Percentiles rank a stretch among this genome's conserved stretches.
These are phyloP conservation scores for Caenorhabditis auriculariae DNA, from an alignment of 2,888 invertebrate genomes.

Conservation along the genomic window DNA sequence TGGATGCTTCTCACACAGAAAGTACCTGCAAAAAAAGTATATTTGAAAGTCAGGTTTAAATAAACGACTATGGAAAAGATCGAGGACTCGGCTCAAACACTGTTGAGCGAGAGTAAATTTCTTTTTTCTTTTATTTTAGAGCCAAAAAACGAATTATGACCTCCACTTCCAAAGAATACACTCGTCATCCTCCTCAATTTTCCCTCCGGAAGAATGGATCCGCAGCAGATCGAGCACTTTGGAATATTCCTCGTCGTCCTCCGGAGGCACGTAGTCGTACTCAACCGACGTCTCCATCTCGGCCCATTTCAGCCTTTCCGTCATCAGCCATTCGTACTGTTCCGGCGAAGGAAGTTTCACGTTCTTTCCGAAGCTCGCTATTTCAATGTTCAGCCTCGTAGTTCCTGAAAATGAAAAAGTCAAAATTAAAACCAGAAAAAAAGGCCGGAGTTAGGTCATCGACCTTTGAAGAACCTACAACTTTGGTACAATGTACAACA, in stretches of 20 bases:
- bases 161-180: conserved; percentile 30
- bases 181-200: conserved; percentile 23
- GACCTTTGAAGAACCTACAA: too few relatives aligned
- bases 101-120: background rate
- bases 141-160: background rate
- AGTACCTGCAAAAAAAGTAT: conserved; percentile 13
- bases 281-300: conserved; percentile 1
- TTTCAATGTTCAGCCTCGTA: conserved; percentile 12
- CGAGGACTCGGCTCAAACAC: background rate
- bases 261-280: background rate
- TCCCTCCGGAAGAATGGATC: conserved; percentile 10
- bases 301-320: conserved; percentile 12
- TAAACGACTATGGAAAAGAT: too few relatives aligned
- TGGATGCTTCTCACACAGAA: conserved; percentile 21
- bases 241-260: conserved; percentile 1
- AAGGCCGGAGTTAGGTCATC: too few relatives aligned
- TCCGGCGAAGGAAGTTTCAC: conserved; percentile 20
- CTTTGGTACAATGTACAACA: too few relatives aligned
- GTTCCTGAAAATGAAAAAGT: conserved; percentile 4
- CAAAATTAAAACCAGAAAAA: too few relatives aligned
- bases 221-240: conserved; percentile 1
- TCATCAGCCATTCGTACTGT: conserved; percentile 16
- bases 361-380: conserved; percentile 16
- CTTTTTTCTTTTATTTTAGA: background rate
- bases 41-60: background rate